phyloP scores from a whole-genome alignment of 92 coral and sea anemone species.

The Siderastrea siderea region DNA sequence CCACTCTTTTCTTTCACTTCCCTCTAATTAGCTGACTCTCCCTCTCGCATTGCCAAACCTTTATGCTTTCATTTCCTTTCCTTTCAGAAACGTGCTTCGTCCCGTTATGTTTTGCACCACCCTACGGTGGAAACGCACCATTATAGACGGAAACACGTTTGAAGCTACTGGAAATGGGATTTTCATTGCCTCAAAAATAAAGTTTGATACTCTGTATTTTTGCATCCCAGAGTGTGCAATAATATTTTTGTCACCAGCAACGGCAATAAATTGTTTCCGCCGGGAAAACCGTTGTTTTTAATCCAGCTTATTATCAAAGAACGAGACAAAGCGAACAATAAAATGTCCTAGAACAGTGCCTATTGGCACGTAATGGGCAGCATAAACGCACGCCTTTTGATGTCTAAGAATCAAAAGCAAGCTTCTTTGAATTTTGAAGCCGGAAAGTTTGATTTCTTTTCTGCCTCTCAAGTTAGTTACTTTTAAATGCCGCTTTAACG shows the following conservation, averaged over 20 bases:
- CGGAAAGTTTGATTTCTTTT: conserved; percentile 20
- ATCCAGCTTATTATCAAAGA: not conserved
- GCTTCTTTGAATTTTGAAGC: not conserved
- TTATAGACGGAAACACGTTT: not conserved
- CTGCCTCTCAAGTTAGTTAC: not conserved
- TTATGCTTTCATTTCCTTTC: conserved; percentile 31
- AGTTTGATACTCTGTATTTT: not conserved
- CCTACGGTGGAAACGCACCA: not conserved
- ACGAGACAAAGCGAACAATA: conserved; percentile 26
- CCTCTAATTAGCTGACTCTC: not conserved
- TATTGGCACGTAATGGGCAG: not conserved
- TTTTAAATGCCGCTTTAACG: conserved; percentile 44
- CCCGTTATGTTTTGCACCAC: not conserved
- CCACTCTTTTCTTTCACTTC: conserved; percentile 11
- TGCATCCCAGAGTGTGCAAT: not conserved
- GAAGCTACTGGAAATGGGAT: not conserved
- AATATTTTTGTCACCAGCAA: not conserved
- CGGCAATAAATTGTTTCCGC: conserved; percentile 18
- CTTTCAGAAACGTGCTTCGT: not conserved
- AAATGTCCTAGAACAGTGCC: not conserved
- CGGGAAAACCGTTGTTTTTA: not conserved
- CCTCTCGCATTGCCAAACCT: not conserved
- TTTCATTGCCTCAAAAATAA: not conserved
- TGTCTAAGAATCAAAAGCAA: not conserved
- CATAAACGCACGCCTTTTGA: not conserved